Evolutionary conservation across 2,113 vertebrate species (phyloP).

Genomic region (Platycercus adscitus): DNA sequence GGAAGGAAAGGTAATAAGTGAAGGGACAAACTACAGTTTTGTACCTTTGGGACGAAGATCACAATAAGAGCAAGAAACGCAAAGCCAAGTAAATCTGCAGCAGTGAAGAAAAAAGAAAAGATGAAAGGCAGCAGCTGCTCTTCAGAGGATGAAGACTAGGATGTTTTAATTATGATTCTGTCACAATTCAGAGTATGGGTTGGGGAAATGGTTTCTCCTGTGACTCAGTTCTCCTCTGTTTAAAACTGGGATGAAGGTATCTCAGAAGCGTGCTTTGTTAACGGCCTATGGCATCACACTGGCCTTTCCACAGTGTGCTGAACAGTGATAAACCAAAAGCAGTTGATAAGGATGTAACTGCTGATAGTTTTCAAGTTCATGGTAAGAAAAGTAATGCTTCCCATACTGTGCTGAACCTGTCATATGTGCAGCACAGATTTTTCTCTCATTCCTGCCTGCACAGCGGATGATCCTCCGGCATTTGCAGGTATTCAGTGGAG

Average conservation of each 20-base stretch:
- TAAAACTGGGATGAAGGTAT: neutral
- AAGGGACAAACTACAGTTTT: neutral
- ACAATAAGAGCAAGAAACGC: neutral
- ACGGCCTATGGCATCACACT: neutral
- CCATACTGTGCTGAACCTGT: neutral
- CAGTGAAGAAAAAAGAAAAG: neutral
- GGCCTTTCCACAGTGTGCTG: neutral
- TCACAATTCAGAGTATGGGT: neutral
- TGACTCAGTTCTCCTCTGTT: neutral
- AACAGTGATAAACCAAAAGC: neutral
- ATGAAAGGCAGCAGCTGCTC: neutral
- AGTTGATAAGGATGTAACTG: neutral
- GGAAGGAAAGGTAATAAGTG: neutral
- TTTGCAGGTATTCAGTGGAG: neutral
- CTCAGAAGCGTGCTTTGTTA: neutral
- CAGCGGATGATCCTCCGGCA: neutral
- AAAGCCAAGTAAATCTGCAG: neutral
- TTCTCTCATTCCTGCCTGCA: neutral
- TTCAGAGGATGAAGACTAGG: neutral
- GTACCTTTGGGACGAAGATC: neutral
- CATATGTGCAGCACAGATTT: rapidly evolving
- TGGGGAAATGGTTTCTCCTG: neutral
- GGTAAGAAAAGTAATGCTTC: neutral
- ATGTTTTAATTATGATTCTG: neutral
- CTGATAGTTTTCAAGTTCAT: neutral